Evolutionary conservation across 2,888 invertebrate species (phyloP), one percentile per base, ranked within the genome.

Genomic region (Uloborus plumipes): DNA sequence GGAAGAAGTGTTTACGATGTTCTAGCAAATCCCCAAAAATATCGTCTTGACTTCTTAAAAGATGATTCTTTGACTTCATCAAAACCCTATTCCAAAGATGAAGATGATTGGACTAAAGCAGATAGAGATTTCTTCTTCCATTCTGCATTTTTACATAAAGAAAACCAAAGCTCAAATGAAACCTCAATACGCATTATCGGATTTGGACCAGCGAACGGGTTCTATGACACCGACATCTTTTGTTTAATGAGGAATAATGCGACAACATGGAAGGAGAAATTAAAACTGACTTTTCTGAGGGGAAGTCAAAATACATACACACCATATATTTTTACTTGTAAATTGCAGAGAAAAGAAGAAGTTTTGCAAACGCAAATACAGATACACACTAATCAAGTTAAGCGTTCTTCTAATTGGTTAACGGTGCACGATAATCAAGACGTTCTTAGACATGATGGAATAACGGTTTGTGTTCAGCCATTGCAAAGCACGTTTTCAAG

Each of bases 1-100:
- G 3, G n/a, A 18, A 49, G 49, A 11, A 20, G 20, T 4, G 65
- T 39, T 64, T 51, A 50, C 3, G 26, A 53, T 11, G 20, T 69
- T 26, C 18, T 71, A 20, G 70, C 22, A 6, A n/a, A 71, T 39
- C 70, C 70, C 4, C 58, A 71, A 20, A 71, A 59, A 15, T 71
- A 58, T 71, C 70, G 18, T 6, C 22, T 39, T 47, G n/a, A 18
- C 18, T 18, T 20, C 16, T 31, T 20, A 18, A 15, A 65, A 18
- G 18, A 65, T 47, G 9, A n/a, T n/a, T 9, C 7, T 49, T 1
- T 65, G 2, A 11, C 2, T 18, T 14, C 16, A 47, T 49, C 47
- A n/a, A 49, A 65, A n/a, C 16, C 49, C 1, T 11, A n/a, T 18
- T 11, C 49, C 15, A n/a, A 65, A 9, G 13, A 47, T 49, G 20